Evolutionary conservation across 1,140 invertebrate genomes (phyloP).

Genomic region (Anastrepha ludens): DNA sequence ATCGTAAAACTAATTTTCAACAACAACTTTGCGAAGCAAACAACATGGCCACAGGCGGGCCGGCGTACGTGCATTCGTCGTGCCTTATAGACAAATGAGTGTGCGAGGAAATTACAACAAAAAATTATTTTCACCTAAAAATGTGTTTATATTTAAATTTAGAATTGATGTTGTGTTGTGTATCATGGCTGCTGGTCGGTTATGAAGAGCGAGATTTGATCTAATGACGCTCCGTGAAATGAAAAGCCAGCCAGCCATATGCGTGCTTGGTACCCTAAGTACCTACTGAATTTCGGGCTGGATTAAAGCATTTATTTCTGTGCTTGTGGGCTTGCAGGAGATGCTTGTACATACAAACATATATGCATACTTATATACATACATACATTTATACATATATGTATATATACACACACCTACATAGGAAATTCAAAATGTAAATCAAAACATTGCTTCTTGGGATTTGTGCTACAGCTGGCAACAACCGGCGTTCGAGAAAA

Average conservation of each 20-base stretch:
- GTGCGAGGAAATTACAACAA: background rate
- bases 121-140: slow-evolving; percentile 33
- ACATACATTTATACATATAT: too few species aligned
- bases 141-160: slow-evolving; percentile 37
- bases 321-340: too few species aligned
- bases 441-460: background rate
- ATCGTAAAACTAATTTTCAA: slow-evolving; percentile 44
- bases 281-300: background rate
- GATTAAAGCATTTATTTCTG: background rate
- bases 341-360: too few species aligned
- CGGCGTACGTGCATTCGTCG: background rate
- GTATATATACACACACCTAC: background rate
- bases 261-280: background rate
- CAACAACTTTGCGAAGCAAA: background rate
- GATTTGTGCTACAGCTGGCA: too few species aligned
- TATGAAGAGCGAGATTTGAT: background rate
- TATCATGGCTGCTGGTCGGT: background rate
- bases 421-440: background rate
- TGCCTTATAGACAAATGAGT: background rate
- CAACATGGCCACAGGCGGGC: slow-evolving; percentile 15
- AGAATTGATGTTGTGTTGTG: background rate
- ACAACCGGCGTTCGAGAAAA: too few species aligned
- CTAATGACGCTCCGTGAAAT: background rate
- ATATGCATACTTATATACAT: too few species aligned
- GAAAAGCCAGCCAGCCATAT: background rate